Conservation (phyloP, 2,888 invertebrate genomes). For the Drosophila peninsularis region DNA sequence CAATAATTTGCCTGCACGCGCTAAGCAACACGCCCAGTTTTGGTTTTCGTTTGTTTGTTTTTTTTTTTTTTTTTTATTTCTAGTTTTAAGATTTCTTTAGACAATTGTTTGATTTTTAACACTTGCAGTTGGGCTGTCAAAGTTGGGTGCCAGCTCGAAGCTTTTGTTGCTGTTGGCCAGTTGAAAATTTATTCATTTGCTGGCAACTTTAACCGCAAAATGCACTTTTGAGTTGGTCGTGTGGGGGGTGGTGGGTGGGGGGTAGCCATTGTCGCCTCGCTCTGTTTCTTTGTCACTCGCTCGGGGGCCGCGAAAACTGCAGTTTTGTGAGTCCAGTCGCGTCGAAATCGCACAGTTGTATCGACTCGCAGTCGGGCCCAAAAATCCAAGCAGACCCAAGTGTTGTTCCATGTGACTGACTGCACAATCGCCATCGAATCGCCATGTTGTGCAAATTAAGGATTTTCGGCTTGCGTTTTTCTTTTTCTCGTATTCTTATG, state of each 20-base stretch:
- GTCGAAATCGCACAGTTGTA: neutral
- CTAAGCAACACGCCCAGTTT: constrained; percentile 43
- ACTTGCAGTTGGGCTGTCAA: constrained; percentile 52
- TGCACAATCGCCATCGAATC: constrained; percentile 61
- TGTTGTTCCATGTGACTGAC: constrained; percentile 56
- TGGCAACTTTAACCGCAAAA: constrained; percentile 59
- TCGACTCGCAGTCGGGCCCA: constrained; percentile 11
- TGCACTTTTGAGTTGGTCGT: constrained; percentile 53
- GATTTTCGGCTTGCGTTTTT: constrained; percentile 45
- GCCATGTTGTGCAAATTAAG: constrained; percentile 61
- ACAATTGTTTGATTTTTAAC: constrained; percentile 53
- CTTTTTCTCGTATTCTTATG: constrained; percentile 30
- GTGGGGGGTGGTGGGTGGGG: neutral
- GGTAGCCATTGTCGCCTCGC: constrained; percentile 38
- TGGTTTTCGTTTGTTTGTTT: constrained; percentile 8
- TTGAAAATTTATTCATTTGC: constrained; percentile 46
- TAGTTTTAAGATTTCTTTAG: constrained; percentile 6
- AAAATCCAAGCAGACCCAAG: constrained; percentile 33
- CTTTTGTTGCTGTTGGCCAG: constrained; percentile 25
- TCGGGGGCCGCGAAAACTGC: constrained; percentile 30
- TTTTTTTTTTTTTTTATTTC: constrained; percentile 7
- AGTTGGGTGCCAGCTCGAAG: constrained; percentile 35
- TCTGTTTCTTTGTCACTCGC: constrained; percentile 40
- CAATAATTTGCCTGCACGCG: constrained; percentile 48
- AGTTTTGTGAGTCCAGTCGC: constrained; percentile 6